phyloP scores from a whole-genome alignment of 1,140 invertebrate genomes.

The Ceratosolen fusciceps region DNA sequence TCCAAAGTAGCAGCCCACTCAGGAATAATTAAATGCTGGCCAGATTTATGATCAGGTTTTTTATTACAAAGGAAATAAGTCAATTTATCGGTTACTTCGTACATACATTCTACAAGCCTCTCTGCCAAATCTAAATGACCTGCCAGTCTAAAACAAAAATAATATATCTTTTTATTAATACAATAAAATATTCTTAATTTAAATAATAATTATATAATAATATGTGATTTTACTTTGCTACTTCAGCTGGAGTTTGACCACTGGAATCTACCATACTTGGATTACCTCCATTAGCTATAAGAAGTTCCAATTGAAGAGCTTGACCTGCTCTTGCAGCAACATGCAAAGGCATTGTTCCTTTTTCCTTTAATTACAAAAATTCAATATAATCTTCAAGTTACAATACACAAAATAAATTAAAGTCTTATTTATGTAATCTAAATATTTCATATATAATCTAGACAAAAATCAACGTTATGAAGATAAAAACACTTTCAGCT shows the following conservation, averaged over 20 bases:
- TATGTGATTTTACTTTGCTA: conserved; percentile 79
- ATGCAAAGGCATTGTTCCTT: conserved; percentile 92
- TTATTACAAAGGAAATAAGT: conserved; percentile 89
- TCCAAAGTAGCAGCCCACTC: conserved; percentile 76
- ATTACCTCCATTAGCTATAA: conserved; percentile 95
- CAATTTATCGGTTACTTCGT: conserved; percentile 94
- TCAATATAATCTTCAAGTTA: not conserved
- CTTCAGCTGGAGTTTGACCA: conserved; percentile 84
- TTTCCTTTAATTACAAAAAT: conserved; percentile 78
- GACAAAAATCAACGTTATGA: no score
- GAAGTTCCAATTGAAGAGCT: conserved; percentile 87
- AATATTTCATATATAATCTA: no score
- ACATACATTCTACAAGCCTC: conserved; percentile 90
- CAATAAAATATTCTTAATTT: not conserved
- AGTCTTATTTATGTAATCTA: no score
- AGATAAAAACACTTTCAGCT: no score
- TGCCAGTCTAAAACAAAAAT: conserved; percentile 75
- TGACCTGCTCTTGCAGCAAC: conserved; percentile 92
- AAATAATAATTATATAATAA: conserved; percentile 31
- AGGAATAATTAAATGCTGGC: conserved; percentile 91
- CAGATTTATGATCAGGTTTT: conserved; percentile 87
- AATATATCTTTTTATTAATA: conserved; percentile 30
- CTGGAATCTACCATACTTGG: conserved; percentile 84
- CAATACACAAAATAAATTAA: conserved; percentile 31
- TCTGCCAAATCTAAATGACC: conserved; percentile 88